A percentile compares a stretch with the other conserved stretches of the same genome.
Conservation (phyloP, 2,797 vertebrate genomes). For the Ctenopoma kingsleyae region DNA sequence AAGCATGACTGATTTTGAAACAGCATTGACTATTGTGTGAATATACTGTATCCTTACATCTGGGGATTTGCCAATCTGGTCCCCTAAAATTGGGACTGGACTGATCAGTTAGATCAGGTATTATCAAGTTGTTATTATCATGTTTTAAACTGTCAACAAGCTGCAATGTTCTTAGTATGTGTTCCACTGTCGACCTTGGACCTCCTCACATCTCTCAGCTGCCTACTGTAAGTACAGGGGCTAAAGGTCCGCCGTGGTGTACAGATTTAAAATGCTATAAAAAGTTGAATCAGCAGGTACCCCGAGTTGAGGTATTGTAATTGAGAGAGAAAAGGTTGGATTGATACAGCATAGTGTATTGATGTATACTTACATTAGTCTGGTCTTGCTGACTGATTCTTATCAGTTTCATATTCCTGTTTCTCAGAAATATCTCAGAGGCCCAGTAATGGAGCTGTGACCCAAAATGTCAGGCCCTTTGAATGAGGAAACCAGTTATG, state of each 20-base stretch:
- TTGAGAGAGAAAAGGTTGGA: background rate
- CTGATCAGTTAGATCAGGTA: background rate
- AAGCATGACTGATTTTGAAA: too few species aligned
- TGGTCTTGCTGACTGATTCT: conserved; percentile 46
- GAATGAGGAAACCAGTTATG: conserved; percentile 32
- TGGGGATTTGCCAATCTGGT: background rate
- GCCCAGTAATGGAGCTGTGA: conserved; percentile 44
- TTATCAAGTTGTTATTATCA: too few species aligned
- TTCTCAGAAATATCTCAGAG: conserved; percentile 51
- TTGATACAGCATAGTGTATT: background rate
- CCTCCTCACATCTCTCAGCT: background rate
- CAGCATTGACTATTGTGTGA: too few species aligned
- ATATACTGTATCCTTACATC: background rate
- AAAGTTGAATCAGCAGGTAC: too few species aligned
- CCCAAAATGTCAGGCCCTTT: conserved; percentile 54
- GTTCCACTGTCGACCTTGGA: background rate
- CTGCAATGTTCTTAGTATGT: background rate
- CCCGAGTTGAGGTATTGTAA: background rate
- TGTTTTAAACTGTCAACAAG: background rate
- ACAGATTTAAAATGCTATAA: too few species aligned
- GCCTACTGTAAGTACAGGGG: too few species aligned
- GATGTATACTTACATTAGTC: background rate
- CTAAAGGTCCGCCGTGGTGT: too few species aligned
- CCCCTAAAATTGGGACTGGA: background rate
- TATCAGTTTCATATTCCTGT: conserved; percentile 67